A percentile compares a stretch with the other conserved stretches of the same genome.
Conservation (phyloP, 2,888 invertebrate species). For the Meandrusa payeni region DNA sequence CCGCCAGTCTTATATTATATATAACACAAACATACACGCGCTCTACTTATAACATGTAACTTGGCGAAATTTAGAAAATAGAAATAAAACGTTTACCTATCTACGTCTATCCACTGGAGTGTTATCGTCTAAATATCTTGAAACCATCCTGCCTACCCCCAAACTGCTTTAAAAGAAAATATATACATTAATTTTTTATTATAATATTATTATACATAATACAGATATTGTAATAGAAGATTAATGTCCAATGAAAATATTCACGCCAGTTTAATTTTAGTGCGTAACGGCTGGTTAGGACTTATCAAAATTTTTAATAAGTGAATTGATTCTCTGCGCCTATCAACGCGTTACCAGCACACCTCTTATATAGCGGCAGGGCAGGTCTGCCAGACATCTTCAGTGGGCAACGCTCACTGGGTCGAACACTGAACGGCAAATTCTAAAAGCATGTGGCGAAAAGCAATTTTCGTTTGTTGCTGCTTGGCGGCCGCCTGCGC, state of each 20-base stretch:
- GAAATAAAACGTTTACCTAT: too few species aligned
- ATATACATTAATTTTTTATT: too few species aligned
- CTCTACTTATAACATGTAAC: too few species aligned
- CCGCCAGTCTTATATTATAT: too few species aligned
- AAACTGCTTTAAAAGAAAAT: neutral
- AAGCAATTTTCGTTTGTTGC: constrained; percentile 29
- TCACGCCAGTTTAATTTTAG: constrained; percentile 20
- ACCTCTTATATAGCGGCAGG: constrained; percentile 47
- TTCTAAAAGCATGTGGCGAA: constrained; percentile 33
- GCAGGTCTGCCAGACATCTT: constrained; percentile 41
- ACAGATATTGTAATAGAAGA: constrained; percentile 1
- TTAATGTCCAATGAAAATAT: constrained; percentile 14
- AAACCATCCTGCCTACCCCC: too few species aligned
- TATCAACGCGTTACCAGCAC: constrained; percentile 49
- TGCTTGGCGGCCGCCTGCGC: constrained; percentile 23
- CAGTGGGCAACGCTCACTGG: constrained; percentile 53
- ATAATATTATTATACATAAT: too few species aligned
- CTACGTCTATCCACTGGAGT: too few species aligned
- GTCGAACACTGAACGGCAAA: constrained; percentile 31
- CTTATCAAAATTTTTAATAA: constrained; percentile 51
- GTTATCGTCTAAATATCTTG: too few species aligned
- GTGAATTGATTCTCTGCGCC: constrained; percentile 53
- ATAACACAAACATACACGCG: too few species aligned
- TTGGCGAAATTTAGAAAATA: too few species aligned
- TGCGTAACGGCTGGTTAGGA: constrained; percentile 45